Evolutionary conservation across 2,113 vertebrate genomes (phyloP), one percentile per base, ranked within the genome.

Genomic region (Garra rufa): DNA sequence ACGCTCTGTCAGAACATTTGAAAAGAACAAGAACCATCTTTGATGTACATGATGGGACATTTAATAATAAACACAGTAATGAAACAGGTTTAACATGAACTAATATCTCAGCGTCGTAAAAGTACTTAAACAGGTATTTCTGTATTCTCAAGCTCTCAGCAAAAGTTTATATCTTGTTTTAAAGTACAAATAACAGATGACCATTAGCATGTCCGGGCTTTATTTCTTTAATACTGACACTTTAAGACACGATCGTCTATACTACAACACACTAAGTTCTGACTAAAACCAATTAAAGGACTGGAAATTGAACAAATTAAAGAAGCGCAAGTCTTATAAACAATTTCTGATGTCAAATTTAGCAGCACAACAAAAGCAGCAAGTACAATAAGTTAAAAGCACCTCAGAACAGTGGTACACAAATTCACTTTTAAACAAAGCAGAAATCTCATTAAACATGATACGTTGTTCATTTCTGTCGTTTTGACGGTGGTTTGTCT

Each of bases 311-410:
- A 70, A n/a, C 1, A 71, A 21, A 43, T 43, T 71, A 43, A 43
- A 71, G 21, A 5, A 4, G 67, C 19, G 1, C 55, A 57, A 57
- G 24, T 57, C 21, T n/a, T 34, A 34, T 14, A 71, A 5, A 44
- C 7, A 7, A n/a, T 38, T 17, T 65, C 6, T 1, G n/a, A 0
- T n/a, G 19, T 38, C 43, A 70, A 9, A n/a, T 70, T 50, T 43
- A 70, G 67, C 67, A 70, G 67, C 67, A 41, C 21, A 67, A 67
- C 63, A 67, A 67, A 67, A 67, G 63, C 63, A 67, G 15, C 63
- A 34, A 67, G 28, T 30, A 67, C 17, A 61, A 67, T 9, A 34
- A 3, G 28, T 30, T 34, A 71, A 19, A 71, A 44, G 21, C 69
- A 43, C 34, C 63, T 19, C 28, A 19, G 28, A 67, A 67, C 63